Base-by-base conservation (phyloP, 1,140 invertebrate species). In the Rhynchophorus ferrugineus region DNA sequence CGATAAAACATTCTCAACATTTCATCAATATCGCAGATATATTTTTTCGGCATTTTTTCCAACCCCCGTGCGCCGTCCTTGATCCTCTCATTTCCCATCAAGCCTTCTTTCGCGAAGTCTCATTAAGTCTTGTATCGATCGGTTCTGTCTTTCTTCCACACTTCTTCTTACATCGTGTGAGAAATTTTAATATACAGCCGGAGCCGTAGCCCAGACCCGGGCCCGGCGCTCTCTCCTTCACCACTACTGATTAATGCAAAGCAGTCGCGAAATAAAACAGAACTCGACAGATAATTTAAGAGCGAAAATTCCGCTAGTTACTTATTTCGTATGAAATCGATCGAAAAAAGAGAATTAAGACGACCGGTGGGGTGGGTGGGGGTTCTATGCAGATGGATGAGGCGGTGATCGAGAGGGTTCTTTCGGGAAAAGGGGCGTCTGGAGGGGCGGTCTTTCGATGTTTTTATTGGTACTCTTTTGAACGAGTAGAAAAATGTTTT, bases 111-210 rank as follows among this genome's bases (percentile, higher is more conserved):
- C 46, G 53, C 53, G 41, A 44, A 55, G 39, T 55, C 53, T 55
- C 53, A 55, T 55, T 55, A 55, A 55, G 53, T 55, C 53, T 45
- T 55, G 53, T 55, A 55, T 55, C 53, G 53, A 55, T 55, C 53
- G 53, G 46, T 55, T 55, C 53, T 55, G 53, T 49, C 53, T 55
- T 55, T 55, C 53, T 55, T 55, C 53, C 53, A 55, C 53, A 55
- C 53, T 55, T 55, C 46, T 49, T 49, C 53, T 55, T 55, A 55
- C 53, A 55, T 55, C 53, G 53, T 55, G 53, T 55, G 53, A 55
- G 53, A 55, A 55, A 55, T 55, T 55, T 55, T 55, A 55, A 55
- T 55, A 55, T 55, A 55, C 53, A 55, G 53, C 53, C 46, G 39
- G 39, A 45, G 53, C 53, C 13, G n/a, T 22, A n/a, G 20, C 17